A percentile compares a stretch with the other conserved stretches of the same genome.
Conservation (phyloP, 2,113 vertebrate species). For the Telmatochromis sp. region DNA sequence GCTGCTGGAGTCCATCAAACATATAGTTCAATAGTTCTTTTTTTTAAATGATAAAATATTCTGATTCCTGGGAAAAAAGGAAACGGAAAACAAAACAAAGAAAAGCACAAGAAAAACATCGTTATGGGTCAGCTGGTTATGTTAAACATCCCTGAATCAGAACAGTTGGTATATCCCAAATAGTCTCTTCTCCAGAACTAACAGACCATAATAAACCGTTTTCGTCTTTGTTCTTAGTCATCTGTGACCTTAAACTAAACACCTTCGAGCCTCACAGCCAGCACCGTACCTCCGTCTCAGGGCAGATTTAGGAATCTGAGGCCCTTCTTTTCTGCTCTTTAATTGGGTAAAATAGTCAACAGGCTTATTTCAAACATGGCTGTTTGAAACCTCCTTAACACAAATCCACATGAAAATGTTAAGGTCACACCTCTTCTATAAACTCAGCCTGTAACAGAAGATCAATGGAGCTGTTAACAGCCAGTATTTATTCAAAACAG, state of each 20-base stretch:
- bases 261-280: not conserved
- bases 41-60: rapidly evolving
- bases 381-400: rapidly evolving
- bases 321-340: not conserved
- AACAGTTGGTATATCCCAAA: not conserved
- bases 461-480: not conserved
- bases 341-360: rapidly evolving
- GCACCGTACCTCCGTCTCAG: rapidly evolving
- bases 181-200: not conserved
- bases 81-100: not conserved
- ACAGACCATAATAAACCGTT: not conserved
- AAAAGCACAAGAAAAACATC: not conserved
- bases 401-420: not conserved
- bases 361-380: not conserved
- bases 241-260: not conserved
- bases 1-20: not conserved
- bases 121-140: not conserved
- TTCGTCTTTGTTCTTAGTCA: not conserved
- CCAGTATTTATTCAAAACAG: not conserved
- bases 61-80: rapidly evolving
- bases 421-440: not conserved
- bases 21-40: not conserved
- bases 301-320: not conserved
- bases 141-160: not conserved
- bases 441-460: not conserved